A percentile compares a stretch with the other conserved stretches of the same genome.
Evolutionary conservation across 2,797 vertebrate species (phyloP).

Genomic region (Lophius americanus): DNA sequence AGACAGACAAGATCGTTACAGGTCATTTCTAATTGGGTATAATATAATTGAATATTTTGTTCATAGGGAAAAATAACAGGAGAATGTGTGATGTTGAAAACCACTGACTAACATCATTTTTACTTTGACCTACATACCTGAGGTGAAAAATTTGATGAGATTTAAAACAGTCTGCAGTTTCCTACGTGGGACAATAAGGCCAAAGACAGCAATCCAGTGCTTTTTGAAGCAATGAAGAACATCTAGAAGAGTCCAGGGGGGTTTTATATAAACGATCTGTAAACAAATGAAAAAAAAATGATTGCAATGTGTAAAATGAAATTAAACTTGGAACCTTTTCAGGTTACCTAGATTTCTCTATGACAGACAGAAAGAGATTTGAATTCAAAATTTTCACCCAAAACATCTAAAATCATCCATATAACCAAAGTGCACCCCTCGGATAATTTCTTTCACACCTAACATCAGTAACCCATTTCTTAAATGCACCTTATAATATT

Average conservation of each 20-base stretch:
- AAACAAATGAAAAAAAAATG: slow-evolving; percentile 17
- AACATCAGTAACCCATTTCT: background rate
- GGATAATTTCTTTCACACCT: background rate
- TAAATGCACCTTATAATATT: background rate
- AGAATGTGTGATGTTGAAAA: background rate
- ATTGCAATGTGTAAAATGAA: background rate
- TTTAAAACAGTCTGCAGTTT: slow-evolving; percentile 79
- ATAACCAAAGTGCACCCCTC: background rate
- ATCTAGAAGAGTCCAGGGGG: slow-evolving; percentile 88
- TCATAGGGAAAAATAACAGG: background rate
- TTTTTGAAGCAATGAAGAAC: slow-evolving; percentile 89
- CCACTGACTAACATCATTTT: background rate
- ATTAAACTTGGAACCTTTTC: no score
- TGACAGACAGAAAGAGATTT: background rate
- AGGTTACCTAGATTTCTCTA: no score
- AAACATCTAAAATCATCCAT: background rate
- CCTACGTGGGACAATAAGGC: slow-evolving; percentile 82
- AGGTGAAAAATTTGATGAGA: slow-evolving; percentile 81
- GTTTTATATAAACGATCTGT: slow-evolving; percentile 90
- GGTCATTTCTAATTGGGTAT: no score
- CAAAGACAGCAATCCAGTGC: slow-evolving; percentile 95
- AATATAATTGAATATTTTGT: background rate
- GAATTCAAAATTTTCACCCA: background rate
- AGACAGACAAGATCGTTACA: no score
- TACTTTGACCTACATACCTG: slow-evolving; percentile 75